Base-by-base conservation (phyloP, 2,797 vertebrate species). In the Poecilia picta region DNA sequence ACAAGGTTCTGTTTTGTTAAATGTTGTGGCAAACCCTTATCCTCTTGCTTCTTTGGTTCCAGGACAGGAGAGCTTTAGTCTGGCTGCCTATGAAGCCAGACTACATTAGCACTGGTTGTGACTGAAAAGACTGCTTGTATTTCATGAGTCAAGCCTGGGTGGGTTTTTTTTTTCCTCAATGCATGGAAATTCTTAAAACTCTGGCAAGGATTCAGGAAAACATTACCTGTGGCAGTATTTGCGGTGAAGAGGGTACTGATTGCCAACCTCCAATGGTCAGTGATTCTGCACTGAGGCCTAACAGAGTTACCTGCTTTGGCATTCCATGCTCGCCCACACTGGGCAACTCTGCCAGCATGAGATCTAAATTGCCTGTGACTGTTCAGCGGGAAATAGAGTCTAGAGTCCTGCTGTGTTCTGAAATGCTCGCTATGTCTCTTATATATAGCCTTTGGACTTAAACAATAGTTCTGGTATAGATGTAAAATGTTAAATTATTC, bases 91-190 rank as follows among this genome's bases (percentile, higher is more conserved):
- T 89, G 87, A 89, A 85, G 77, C 84, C 79, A 80, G 90, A 89
- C 92, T 86, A 79, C 88, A 89, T 94, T 90, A 93, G 89, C 81
- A 82, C 86, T 47, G 82, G 88, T 85, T 74, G 87, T 87, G 89
- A 87, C 92, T 95, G 91, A 95, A 96, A 95, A 94, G 94, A 81
- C 83, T 84, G 87, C 94, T 96, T 96, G 94, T 96, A 77, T 93
- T 94, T 93, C 80, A 84, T 64, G 79, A 91, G 89, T 89, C 82
- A 85, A 90, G 77, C 85, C 86, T 78, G 84, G 84, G 86, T 87
- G 68, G 5, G 2, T 36, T 33, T 70, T 70, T 88, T 90, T 86
- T 57, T 4, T 2, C 87, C 89, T 92, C 88, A 80, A 81, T 91
- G 87, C 92, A 90, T 94, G 95, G 94, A 95, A 94, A 95, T 92